Evolutionary conservation across 1,140 invertebrate species (phyloP).

Genomic region (Bradynema listronoti): DNA sequence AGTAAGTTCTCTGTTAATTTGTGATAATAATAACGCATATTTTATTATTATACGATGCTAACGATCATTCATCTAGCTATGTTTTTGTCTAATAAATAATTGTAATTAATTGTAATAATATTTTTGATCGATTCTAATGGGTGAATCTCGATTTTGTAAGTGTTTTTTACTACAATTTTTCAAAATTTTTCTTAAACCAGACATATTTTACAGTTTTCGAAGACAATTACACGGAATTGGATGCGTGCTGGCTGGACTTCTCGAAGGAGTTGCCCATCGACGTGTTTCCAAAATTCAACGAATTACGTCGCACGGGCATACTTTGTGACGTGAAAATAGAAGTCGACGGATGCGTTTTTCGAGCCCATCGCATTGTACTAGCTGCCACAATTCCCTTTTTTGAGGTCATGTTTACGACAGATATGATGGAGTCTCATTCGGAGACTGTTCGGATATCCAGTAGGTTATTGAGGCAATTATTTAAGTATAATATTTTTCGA

Average conservation of each 20-base stretch:
- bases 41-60: no score
- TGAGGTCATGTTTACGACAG: constrained; percentile 80
- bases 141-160: no score
- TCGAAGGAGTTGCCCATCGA: constrained; percentile 20
- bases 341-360: constrained; percentile 70
- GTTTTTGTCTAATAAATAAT: no score
- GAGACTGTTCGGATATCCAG: constrained; percentile 67
- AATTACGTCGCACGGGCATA: constrained; percentile 18
- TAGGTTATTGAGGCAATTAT: constrained; percentile 65
- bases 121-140: no score
- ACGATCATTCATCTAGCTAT: no score
- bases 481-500: constrained; percentile 10
- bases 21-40: no score
- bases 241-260: constrained; percentile 17
- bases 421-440: constrained; percentile 77
- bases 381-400: constrained; percentile 83
- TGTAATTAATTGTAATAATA: no score
- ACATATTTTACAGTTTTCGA: no score
- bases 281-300: constrained; percentile 31
- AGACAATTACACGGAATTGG: no score
- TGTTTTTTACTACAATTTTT: no score
- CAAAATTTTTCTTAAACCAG: no score
- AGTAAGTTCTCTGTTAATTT: no score
- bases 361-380: constrained; percentile 75
- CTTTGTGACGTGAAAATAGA: constrained; percentile 33